Evolutionary conservation across 2,797 vertebrate genomes (phyloP).

Genomic region (Threskiornis aethiopicus): DNA sequence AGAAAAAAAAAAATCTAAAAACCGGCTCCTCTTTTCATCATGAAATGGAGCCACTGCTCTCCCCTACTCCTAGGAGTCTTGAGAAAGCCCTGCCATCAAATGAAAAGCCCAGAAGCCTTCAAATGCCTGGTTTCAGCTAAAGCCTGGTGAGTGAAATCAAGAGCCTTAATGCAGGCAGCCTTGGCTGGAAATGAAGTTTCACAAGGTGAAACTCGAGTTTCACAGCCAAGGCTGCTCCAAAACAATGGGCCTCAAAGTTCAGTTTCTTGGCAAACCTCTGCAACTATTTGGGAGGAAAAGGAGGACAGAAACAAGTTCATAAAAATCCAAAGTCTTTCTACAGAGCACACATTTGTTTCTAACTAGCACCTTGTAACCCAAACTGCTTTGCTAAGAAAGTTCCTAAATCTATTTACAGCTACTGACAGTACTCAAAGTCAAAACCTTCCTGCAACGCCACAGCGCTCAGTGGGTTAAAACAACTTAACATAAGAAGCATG

Average conservation of each 20-base stretch:
- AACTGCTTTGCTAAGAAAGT: neutral
- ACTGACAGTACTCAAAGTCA: neutral
- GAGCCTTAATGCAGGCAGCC: neutral
- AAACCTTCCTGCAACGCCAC: neutral
- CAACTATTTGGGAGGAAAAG: neutral
- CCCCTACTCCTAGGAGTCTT: neutral
- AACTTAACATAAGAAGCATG: neutral
- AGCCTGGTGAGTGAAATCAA: neutral
- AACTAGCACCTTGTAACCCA: neutral
- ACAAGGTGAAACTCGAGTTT: slow-evolving; percentile 15
- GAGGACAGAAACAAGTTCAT: neutral
- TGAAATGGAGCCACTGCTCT: neutral
- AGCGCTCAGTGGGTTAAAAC: neutral
- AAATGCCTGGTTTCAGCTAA: neutral
- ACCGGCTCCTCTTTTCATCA: neutral
- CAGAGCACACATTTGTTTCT: neutral
- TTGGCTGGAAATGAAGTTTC: neutral
- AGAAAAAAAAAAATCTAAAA: neutral
- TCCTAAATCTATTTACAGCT: neutral
- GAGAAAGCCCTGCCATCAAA: neutral
- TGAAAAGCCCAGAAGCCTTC: neutral
- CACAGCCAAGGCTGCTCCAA: neutral
- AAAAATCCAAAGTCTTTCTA: neutral
- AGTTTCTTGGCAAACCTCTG: neutral
- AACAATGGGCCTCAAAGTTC: neutral